phyloP scores from a whole-genome alignment of 2,113 vertebrate genomes.

The Dicaeum eximium region DNA sequence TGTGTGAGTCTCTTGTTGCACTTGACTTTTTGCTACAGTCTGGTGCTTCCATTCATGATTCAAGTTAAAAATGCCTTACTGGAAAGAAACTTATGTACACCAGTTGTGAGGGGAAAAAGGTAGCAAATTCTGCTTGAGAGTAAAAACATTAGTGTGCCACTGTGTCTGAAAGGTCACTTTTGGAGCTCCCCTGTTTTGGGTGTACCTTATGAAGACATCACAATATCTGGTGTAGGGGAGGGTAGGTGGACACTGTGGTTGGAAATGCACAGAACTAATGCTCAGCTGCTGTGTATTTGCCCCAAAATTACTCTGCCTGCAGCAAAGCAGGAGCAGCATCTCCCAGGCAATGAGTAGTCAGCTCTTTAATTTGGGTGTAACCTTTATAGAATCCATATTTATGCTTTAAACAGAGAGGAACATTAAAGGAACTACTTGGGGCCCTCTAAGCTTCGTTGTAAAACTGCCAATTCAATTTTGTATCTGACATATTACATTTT shows the following conservation, averaged over 20 bases:
- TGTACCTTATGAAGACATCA: too few relatives aligned
- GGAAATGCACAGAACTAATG: not conserved
- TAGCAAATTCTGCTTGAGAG: not conserved
- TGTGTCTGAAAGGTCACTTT: not conserved
- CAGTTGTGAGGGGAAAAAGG: not conserved
- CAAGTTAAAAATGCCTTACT: not conserved
- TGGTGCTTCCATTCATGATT: not conserved
- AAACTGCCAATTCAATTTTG: slow-evolving; percentile 16
- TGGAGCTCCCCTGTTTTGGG: not conserved
- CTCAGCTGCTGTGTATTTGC: not conserved
- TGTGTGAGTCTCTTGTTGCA: not conserved
- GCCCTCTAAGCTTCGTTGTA: not conserved
- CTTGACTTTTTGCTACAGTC: not conserved
- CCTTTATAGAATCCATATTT: not conserved
- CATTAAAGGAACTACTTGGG: not conserved
- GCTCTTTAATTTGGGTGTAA: not conserved
- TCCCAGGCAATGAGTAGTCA: not conserved
- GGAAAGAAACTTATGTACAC: not conserved
- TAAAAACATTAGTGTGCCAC: not conserved
- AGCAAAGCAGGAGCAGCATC: not conserved
- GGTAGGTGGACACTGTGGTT: not conserved
- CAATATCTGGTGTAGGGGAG: not conserved
- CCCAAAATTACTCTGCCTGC: not conserved
- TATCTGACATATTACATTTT: not conserved
- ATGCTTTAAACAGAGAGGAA: not conserved